Evolutionary conservation across 2,888 invertebrate genomes (phyloP), one percentile per base, ranked within the genome.

Genomic region (Drosophila colorata): DNA sequence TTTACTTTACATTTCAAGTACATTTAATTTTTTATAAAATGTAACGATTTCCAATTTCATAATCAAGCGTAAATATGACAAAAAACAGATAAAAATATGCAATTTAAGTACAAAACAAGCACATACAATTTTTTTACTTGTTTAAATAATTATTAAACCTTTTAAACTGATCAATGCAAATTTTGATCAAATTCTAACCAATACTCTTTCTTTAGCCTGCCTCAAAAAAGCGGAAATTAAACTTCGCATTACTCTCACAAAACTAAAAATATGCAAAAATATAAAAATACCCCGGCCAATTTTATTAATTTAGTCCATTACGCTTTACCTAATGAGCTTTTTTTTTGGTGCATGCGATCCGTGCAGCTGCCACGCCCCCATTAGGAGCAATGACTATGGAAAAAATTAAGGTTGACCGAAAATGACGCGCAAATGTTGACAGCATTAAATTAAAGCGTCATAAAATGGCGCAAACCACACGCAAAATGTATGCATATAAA

Each of bases 401-500:
- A 23, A 81, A 76, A 63, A 69, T 13, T 13, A 76, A 80, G 68
- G 65, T 63, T 83, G 77, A 79, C 81, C 86, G 65, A 86, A 85
- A 82, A 86, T 86, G 74, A 82, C 87, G 87, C 71, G 87, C 87
- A 86, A 86, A 83, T 82, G 87, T 86, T 82, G 81, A 83, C 87
- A 83, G 64, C 87, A 82, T 82, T 86, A 83, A 82, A 82, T 77
- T 83, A 86, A 86, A 86, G 77, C 77, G 37, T 66, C 87, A 77
- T 69, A 81, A 81, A 85, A 44, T 70, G 63, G 63, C 65, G 53
- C 69, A 78, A 84, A 61, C 69, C 85, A 69, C 85, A 84, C 85
- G 82, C 78, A 77, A 79, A 78, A 80, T 80, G 58, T 82, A 76
- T 82, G 84, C 80, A 86, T 80, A 86, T 80, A 82, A 86, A 86